Evolutionary conservation across 2,113 vertebrate species (phyloP).

Genomic region (Cyphomyrus discorhynchus): DNA sequence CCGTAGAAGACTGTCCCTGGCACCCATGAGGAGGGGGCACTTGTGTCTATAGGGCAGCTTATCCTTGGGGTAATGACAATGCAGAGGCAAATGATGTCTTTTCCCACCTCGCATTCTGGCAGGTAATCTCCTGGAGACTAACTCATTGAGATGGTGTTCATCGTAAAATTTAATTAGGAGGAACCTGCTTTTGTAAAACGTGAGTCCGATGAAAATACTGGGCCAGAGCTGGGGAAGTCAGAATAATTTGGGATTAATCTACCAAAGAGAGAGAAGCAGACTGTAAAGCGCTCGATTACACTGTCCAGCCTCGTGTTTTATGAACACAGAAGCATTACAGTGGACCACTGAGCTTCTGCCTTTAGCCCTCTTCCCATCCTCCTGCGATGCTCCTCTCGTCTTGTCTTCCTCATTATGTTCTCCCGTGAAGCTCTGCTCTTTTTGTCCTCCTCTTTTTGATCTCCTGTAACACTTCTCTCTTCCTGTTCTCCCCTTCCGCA

Average conservation of each 20-base stretch:
- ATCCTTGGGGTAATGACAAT: slow-evolving; percentile 36
- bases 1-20: slow-evolving; percentile 5
- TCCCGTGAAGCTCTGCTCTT: neutral
- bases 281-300: neutral
- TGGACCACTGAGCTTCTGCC: neutral
- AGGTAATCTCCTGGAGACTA: slow-evolving; percentile 42
- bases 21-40: slow-evolving; percentile 8
- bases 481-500: neutral
- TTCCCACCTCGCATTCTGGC: slow-evolving; percentile 26
- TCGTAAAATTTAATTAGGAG: slow-evolving; percentile 33
- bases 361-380: neutral
- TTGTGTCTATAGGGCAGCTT: neutral
- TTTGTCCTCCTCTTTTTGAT: neutral
- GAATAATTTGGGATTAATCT: slow-evolving; percentile 16
- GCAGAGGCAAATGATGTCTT: slow-evolving; percentile 37
- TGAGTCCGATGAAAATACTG: neutral
- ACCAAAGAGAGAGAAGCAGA: neutral
- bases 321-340: neutral
- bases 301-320: neutral
- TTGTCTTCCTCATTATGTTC: neutral
- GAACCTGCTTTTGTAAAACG: neutral
- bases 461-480: neutral
- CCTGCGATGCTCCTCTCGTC: neutral
- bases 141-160: slow-evolving; percentile 27
- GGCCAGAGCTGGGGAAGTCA: neutral